These are phyloP conservation scores for Actenoides hombroni DNA, from an alignment of 2,113 vertebrate genomes.

Conservation along the genomic window DNA sequence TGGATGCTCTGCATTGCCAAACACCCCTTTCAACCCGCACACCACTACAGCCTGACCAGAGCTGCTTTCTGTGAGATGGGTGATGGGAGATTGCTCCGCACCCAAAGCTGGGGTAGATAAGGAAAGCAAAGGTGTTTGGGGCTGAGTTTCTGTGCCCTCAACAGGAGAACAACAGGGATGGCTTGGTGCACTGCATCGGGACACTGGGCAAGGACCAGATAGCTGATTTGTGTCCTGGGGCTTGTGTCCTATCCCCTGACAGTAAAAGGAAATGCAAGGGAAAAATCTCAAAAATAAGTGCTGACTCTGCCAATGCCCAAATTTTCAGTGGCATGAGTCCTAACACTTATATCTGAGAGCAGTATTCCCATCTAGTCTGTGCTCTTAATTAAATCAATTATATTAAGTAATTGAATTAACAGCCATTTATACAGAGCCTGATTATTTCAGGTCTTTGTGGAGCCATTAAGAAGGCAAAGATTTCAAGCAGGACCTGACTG, in stretches of 20 bases:
- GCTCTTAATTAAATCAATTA: constrained; percentile 32
- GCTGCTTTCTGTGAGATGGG: fast-evolving
- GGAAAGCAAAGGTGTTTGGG: neutral
- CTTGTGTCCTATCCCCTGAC: neutral
- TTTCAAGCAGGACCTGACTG: neutral
- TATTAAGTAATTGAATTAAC: constrained; percentile 18
- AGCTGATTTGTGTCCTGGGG: neutral
- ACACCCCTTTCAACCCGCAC: too few species aligned
- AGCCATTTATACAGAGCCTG: neutral
- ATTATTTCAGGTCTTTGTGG: neutral
- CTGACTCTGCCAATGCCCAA: neutral
- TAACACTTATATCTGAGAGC: neutral
- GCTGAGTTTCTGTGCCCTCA: neutral
- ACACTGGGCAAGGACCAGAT: neutral
- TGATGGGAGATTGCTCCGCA: neutral
- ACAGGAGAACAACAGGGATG: neutral
- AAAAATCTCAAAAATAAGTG: neutral
- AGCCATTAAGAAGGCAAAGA: neutral
- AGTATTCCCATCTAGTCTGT: neutral
- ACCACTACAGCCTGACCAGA: neutral
- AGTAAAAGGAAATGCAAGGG: neutral
- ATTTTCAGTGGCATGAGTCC: neutral
- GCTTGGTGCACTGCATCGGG: neutral
- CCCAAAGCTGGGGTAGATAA: neutral
- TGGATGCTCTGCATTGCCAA: neutral